Conservation (phyloP, 1,140 invertebrate genomes). For the Ceratina japonica region DNA sequence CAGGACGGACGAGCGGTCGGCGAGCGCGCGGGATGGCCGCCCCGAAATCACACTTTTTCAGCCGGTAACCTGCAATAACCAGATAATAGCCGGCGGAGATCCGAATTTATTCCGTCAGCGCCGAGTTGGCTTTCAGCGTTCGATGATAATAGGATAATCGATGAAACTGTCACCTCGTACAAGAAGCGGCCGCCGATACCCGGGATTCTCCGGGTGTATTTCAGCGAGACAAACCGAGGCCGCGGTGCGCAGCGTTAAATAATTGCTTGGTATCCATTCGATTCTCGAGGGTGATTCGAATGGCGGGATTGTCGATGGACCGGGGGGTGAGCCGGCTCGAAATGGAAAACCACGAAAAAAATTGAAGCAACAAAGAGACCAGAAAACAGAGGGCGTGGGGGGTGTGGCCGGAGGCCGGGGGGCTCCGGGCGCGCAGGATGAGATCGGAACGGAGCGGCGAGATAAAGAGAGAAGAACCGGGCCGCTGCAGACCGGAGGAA, state of each 20-base stretch:
- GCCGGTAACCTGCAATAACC: conserved; percentile 35
- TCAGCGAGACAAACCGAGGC: conserved; percentile 66
- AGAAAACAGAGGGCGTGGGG: background rate
- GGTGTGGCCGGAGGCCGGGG: background rate
- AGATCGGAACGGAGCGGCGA: background rate
- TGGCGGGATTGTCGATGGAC: conserved; percentile 59
- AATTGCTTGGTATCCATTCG: conserved; percentile 68
- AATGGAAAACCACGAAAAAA: conserved; percentile 68
- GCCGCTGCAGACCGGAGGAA: conserved; percentile 34
- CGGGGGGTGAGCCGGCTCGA: conserved; percentile 56
- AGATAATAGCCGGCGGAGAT: conserved; percentile 49
- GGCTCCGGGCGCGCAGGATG: conserved; percentile 6
- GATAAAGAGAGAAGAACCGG: background rate
- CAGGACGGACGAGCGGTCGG: too few relatives aligned
- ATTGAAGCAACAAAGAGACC: conserved; percentile 65
- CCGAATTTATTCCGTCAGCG: conserved; percentile 55
- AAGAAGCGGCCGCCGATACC: conserved; percentile 60
- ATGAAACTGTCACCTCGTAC: conserved; percentile 62
- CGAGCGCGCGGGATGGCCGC: too few relatives aligned
- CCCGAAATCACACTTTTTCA: conserved; percentile 39
- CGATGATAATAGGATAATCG: conserved; percentile 65
- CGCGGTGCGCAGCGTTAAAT: conserved; percentile 66
- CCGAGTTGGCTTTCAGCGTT: conserved; percentile 47
- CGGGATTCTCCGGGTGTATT: conserved; percentile 60
- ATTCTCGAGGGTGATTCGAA: conserved; percentile 67